These are phyloP conservation scores for Epizoanthus ramosus DNA, from an alignment of 92 coral and sea anemone species.

Conservation along the genomic window DNA sequence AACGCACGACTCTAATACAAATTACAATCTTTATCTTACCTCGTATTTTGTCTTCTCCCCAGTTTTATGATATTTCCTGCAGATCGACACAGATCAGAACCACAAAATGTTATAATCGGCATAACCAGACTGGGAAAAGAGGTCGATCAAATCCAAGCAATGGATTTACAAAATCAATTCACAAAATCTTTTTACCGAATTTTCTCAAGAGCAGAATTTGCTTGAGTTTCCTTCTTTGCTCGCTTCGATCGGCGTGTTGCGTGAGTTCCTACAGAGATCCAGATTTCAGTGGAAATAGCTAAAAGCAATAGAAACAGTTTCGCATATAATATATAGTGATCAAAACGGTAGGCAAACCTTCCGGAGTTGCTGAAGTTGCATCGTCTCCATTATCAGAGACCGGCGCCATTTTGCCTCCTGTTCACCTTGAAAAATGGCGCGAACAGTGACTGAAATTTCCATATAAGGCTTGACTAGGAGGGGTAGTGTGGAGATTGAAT, in stretches of 20 bases:
- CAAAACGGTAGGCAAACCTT: conserved; percentile 55
- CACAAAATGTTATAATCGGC: not conserved
- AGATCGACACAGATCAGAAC: not conserved
- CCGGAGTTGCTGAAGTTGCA: conserved; percentile 65
- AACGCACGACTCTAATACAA: too few relatives aligned
- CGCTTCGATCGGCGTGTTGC: conserved; percentile 87
- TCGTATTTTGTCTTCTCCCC: conserved; percentile 91
- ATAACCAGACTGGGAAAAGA: not conserved
- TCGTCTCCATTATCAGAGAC: conserved; percentile 54
- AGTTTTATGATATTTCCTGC: conserved; percentile 90
- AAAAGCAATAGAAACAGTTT: not conserved
- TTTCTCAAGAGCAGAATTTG: conserved; percentile 89
- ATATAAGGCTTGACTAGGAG: conserved; percentile 6
- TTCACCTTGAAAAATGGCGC: conserved; percentile 92
- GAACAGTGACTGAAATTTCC: conserved; percentile 53
- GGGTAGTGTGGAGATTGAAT: conserved; percentile 13
- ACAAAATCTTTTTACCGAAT: conserved; percentile 63
- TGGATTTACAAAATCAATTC: not conserved
- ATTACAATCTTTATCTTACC: conserved; percentile 48
- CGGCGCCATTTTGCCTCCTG: conserved; percentile 93
- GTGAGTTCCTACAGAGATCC: conserved; percentile 57
- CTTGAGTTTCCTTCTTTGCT: conserved; percentile 75
- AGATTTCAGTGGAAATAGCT: conserved; percentile 18
- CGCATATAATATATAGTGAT: not conserved
- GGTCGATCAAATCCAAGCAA: not conserved